These are phyloP conservation scores for Morpho deidamia DNA, from an alignment of 2,888 invertebrate genomes.

Conservation along the genomic window DNA sequence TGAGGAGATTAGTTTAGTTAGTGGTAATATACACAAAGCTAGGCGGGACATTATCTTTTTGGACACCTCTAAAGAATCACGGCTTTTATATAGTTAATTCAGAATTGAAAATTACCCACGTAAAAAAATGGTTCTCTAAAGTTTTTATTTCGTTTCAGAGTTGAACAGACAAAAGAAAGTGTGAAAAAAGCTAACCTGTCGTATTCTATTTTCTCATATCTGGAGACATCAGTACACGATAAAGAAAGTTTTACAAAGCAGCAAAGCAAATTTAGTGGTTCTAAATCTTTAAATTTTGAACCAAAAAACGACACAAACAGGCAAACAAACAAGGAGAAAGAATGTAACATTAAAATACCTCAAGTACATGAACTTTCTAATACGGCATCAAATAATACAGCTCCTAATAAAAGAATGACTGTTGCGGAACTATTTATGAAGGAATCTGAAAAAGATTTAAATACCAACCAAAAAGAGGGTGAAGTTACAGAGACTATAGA, in stretches of 20 bases:
- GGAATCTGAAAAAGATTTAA: conserved; percentile 57
- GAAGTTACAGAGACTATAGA: conserved; percentile 61
- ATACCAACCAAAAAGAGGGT: conserved; percentile 39
- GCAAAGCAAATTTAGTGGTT: conserved; percentile 62
- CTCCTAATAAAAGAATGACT: conserved; percentile 58
- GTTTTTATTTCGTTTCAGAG: conserved; percentile 38
- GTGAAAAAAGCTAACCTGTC: conserved; percentile 79
- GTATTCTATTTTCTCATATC: conserved; percentile 87
- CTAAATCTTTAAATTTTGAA: conserved; percentile 44
- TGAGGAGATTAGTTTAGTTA: too few species aligned
- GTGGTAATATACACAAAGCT: too few species aligned
- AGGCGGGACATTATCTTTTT: too few species aligned
- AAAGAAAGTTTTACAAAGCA: conserved; percentile 75
- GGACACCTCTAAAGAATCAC: too few species aligned
- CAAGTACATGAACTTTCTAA: background rate
- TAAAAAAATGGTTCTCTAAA: background rate
- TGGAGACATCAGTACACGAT: conserved; percentile 79
- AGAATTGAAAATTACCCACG: too few species aligned
- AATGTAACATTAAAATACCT: conserved; percentile 2
- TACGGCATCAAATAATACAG: conserved; percentile 13
- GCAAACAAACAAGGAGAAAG: background rate
- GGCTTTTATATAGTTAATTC: too few species aligned
- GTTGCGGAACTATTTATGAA: conserved; percentile 67
- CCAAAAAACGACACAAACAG: conserved; percentile 1
- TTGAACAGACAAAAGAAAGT: conserved; percentile 47